Evolutionary conservation across 2,888 invertebrate species (phyloP), one percentile per base, ranked within the genome.

Genomic region (Monopis laevigella): DNA sequence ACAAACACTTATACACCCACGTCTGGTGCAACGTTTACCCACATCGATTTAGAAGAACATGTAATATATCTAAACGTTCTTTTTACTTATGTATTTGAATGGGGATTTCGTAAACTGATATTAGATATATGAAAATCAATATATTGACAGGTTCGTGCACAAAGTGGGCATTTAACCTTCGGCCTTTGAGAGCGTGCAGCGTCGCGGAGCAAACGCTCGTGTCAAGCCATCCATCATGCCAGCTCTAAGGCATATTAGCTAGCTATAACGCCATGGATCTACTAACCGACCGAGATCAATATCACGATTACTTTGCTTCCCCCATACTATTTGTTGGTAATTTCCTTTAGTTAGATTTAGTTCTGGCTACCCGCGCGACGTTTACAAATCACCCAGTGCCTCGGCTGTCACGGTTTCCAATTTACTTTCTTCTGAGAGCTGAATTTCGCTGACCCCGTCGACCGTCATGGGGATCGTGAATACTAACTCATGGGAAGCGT

Each of bases 211-310:
- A 62, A 56, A 62, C 58, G 53, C 58, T 14, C 63, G 65, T 67
- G 69, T 73, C 70, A 65, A 66, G 54, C 63, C 58, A 71, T 74
- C 73, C 63, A 71, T 75, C 75, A 70, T 59, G 58, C 54, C 59
- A 56, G 62, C 66, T 69, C 66, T 67, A 56, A 55, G 62, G 67
- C 65, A 70, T 72, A 74, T 74, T 74, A 72, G 61, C 66, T 67
- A 60, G 59, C 59, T 64, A 65, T 58, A 65, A 69, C 62, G 62
- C 70, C 63, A 65, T 52, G 60, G 55, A 45, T 50, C 49, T 51
- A 24, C 46, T 46, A 41, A 38, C 42, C 42, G 42, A 38, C 42
- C 28, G 38, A 36, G 28, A 51, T 50, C 46, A 46, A 50, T 53
- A 61, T 40, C 43, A 51, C 46, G 32, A 17, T 39, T 18, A 14